These are phyloP conservation scores for Tringa solitaria DNA, from an alignment of 2,113 vertebrate genomes.

Conservation along the genomic window DNA sequence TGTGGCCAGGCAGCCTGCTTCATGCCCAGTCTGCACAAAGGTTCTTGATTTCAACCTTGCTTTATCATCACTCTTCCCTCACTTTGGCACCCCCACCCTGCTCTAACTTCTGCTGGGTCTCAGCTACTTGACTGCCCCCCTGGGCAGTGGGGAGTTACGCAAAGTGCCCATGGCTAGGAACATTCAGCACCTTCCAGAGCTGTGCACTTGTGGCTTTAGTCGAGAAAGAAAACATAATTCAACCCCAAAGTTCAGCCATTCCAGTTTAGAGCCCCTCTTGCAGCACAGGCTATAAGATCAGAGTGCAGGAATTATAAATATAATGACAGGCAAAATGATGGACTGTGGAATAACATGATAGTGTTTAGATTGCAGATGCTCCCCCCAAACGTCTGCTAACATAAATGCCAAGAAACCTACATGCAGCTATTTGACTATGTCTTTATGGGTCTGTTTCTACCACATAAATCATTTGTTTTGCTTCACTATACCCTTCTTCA, in stretches of 20 bases:
- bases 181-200: not conserved
- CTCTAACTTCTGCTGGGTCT: not conserved
- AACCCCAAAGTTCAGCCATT: not conserved
- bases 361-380: constrained; percentile 50
- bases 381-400: constrained; percentile 5
- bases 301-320: not conserved
- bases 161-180: not conserved
- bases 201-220: not conserved
- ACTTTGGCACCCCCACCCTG: not conserved
- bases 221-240: not conserved
- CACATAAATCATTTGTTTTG: constrained; percentile 39
- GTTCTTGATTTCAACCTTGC: not conserved
- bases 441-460: constrained; percentile 26
- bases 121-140: rapidly evolving
- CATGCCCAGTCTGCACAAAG: not conserved
- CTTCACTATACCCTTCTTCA: not conserved
- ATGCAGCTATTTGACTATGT: not conserved
- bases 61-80: not conserved
- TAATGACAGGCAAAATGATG: constrained; percentile 1
- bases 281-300: not conserved
- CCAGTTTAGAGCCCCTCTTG: not conserved
- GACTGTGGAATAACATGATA: constrained; percentile 19
- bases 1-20: not conserved
- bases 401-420: constrained; percentile 15
- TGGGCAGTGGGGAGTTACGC: rapidly evolving